Conservation (phyloP, 2,113 vertebrate species). For the Chaenocephalus aceratus region DNA sequence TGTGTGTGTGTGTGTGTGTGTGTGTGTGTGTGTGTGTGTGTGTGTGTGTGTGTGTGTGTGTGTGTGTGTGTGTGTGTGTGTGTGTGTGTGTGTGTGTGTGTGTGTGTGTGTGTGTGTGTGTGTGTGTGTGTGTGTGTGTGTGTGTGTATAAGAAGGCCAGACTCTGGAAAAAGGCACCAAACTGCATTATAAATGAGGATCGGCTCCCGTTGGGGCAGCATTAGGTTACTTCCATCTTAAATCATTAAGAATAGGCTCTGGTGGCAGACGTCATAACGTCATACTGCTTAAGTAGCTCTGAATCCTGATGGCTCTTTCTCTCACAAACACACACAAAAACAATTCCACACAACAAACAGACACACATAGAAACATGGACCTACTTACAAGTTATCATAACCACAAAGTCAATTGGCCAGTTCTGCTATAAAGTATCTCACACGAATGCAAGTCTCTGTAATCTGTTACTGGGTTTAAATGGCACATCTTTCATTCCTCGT, state of each 20-base stretch:
- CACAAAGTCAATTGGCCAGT: neutral
- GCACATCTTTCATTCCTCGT: neutral
- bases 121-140: too few relatives aligned
- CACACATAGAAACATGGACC: neutral
- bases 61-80: neutral
- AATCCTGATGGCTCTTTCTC: conserved; percentile 3
- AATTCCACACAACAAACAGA: conserved; percentile 3
- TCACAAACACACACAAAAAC: conserved; percentile 1
- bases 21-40: neutral
- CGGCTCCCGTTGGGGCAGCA: conserved; percentile 39
- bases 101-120: neutral
- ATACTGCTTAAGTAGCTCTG: neutral
- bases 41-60: conserved; percentile 5
- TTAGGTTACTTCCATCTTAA: conserved; percentile 76
- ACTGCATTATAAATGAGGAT: conserved; percentile 82
- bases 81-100: neutral
- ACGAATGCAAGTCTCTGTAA: neutral
- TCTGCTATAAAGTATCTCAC: neutral
- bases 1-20: too few relatives aligned
- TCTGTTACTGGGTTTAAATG: conserved; percentile 11
- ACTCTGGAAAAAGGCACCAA: conserved; percentile 54
- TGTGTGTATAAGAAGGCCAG: conserved; percentile 36
- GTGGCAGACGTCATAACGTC: too few relatives aligned
- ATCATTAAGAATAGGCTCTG: conserved; percentile 72
- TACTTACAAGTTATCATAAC: neutral